These are phyloP conservation scores for Trichogramma pretiosum DNA, from an alignment of 1,140 invertebrate genomes.

Conservation along the genomic window DNA sequence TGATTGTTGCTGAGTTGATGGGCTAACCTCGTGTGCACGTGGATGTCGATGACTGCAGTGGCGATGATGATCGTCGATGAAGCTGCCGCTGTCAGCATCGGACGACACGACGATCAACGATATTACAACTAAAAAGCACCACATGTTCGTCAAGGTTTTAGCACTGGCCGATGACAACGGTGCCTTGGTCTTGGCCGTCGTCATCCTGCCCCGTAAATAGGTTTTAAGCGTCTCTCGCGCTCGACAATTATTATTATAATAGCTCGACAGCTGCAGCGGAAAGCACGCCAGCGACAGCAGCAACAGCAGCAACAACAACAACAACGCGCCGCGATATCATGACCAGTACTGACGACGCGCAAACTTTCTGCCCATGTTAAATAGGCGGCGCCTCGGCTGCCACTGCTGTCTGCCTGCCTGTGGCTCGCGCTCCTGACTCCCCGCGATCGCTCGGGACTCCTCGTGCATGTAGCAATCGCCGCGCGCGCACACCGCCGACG, in stretches of 20 bases:
- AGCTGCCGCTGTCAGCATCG: conserved; percentile 32
- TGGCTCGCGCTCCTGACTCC: no score
- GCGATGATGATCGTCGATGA: conserved; percentile 34
- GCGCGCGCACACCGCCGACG: no score
- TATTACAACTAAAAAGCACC: no score
- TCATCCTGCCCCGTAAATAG: no score
- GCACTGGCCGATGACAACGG: no score
- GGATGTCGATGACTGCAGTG: conserved; percentile 49
- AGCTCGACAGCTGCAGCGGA: conserved; percentile 1
- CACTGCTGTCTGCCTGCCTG: no score
- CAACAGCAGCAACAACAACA: not conserved
- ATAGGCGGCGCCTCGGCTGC: conserved; percentile 13
- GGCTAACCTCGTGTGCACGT: conserved; percentile 45
- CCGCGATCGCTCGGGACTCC: no score
- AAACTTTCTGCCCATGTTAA: conserved; percentile 1
- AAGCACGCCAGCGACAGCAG: not conserved
- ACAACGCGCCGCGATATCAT: conserved; percentile 14
- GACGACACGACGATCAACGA: conserved; percentile 7
- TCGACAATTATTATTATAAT: no score
- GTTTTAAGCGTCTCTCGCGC: no score
- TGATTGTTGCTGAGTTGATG: not conserved
- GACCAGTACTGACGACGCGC: conserved; percentile 9
- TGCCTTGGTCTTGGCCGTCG: no score
- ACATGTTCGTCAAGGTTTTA: no score
- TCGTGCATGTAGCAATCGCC: no score